Base-by-base conservation (phyloP, 2,888 invertebrate genomes). In the Pegoplata infirma region DNA sequence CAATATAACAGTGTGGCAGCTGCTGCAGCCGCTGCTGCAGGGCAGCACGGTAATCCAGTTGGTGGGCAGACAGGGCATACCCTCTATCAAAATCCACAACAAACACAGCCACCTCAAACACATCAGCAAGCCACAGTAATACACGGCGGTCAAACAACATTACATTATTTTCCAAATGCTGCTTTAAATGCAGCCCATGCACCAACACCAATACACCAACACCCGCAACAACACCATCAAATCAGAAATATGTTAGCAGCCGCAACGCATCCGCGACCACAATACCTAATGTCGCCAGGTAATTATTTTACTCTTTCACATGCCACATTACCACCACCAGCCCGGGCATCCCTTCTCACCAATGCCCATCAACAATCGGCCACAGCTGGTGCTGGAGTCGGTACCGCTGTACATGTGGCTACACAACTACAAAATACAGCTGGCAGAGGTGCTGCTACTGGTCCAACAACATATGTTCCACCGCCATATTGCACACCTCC, bases 401-500 rank as follows among this genome's bases (percentile, higher is more conserved):
- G 74, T 58, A 32, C 63, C 0, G n/a, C 47, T 4, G 47, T 49
- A 14, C 63, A 63, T 19, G 81, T 85, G 47, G 73, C 81, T 8
- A 68, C 81, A 17, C 80, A 81, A 58, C 53, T 82, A 14, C 82
- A 82, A 46, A 66, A 73, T 66, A 56, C 82, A 49, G 67, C 86
- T 4, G 63, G 81, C 17, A 81, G 84, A 8, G 76, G 12, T 32
- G 72, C 83, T 6, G 71, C 82, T 3, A 46, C 86, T 21, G 86
- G 86, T 1, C 79, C 83, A 0, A 63, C 85, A 1, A n/a, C 85
- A 0, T 87, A 85, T 17, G 80, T 86, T 16, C 64, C 82, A 1
- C 75, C 84, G 16, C 63, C 84, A 3, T 88, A 82, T 71, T 85
- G 87, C 40, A 81, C 82, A 58, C 86, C 71, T 32, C 83, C 80